phyloP scores from a whole-genome alignment of 2,113 vertebrate genomes.

The Calonectris borealis region DNA sequence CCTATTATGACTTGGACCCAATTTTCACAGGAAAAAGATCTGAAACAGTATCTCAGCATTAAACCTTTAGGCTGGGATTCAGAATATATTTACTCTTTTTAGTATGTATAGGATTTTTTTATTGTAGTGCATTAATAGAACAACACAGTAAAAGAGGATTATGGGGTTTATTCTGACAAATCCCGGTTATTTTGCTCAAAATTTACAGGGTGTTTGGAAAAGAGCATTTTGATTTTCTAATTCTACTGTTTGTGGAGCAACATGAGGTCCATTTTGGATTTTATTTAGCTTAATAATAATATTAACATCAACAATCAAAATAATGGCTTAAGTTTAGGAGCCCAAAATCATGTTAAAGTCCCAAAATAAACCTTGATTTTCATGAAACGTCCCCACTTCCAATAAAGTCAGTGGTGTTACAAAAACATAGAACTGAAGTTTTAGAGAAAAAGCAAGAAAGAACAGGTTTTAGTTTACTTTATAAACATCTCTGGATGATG shows the following conservation, averaged over 20 bases:
- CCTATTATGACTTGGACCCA: background rate
- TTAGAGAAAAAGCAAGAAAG: background rate
- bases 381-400: background rate
- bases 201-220: background rate
- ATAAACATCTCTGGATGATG: background rate
- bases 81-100: background rate
- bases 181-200: background rate
- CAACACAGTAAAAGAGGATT: background rate
- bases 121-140: background rate
- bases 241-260: background rate
- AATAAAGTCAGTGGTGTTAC: background rate
- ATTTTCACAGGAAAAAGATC: background rate
- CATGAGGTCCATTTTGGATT: background rate
- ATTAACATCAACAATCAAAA: background rate
- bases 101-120: background rate
- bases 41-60: background rate
- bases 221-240: background rate
- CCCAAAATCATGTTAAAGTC: background rate
- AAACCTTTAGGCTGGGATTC: slow-evolving; percentile 23
- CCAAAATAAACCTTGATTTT: background rate
- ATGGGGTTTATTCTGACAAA: background rate
- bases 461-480: background rate
- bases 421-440: background rate
- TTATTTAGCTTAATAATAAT: background rate
- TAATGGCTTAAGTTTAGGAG: background rate